Base-by-base conservation (phyloP, 2,113 vertebrate species). In the Myotis lucifugus region DNA sequence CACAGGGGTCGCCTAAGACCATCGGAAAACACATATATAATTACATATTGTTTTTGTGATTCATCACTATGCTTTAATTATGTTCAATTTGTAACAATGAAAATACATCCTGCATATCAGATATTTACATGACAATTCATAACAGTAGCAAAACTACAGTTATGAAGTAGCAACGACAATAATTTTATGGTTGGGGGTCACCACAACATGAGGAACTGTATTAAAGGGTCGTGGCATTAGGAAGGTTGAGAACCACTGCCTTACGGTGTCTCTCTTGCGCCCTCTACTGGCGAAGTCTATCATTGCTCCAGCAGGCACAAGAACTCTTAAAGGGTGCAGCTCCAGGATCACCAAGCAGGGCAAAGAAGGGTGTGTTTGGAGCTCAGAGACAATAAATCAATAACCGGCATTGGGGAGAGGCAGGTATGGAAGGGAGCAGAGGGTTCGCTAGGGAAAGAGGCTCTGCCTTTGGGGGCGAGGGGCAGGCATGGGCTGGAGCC, bases 281-380 rank as follows among this genome's bases (percentile, higher is more conserved):
- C 91, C 85, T 61, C 96, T 95, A 74, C 61, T 88, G 92, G 29
- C 48, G 32, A 87, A 64, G 27, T 13, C 32, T 40, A 78, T 40
- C 37, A 83, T 25, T 50, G 40, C 52, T 88, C 66, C 70, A 25
- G 11, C 29, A 56, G 69, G 66, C 61, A 29, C 72, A 77, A 83
- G 32, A 91, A 81, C 19, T 27, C 5, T 67, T 8, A 19, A 85
- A 86, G 90, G 83, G 79, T 82, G 87, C 94, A 50, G 87, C 90
- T 83, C 56, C 61, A 66, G 46, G 3, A 79, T 83, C 50, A 10
- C 64, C 82, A 52, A 72, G 77, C 54, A 84, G 21, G 72, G 72
- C 90, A 85, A 95, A 92, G 76, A 95, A 92, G 54, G 90, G 15
- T 32, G 3, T 18, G 25, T 6, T 64, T 34, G 54, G 72, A 94